phyloP scores from a whole-genome alignment of 1,140 invertebrate genomes.

The Drosophila parvula region DNA sequence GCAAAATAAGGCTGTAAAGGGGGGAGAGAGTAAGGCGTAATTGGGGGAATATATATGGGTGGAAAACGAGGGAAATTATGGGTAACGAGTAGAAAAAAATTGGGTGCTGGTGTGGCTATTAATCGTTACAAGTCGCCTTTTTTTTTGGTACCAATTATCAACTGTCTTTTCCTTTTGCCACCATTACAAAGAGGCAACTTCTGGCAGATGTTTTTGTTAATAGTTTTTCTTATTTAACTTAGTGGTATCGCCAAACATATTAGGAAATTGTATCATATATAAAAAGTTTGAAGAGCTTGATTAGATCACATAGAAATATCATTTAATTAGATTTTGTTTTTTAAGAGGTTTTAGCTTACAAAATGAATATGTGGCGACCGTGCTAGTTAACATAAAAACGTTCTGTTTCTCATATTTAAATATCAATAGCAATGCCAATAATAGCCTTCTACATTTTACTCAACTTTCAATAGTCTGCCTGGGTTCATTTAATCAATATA shows the following conservation, averaged over 20 bases:
- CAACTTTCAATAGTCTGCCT: too few relatives aligned
- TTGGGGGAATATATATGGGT: constrained; percentile 1
- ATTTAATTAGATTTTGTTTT: too few relatives aligned
- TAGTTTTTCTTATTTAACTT: background rate
- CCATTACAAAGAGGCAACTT: background rate
- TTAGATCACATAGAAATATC: too few relatives aligned
- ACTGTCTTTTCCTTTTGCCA: background rate
- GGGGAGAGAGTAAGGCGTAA: background rate
- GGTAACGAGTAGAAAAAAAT: background rate
- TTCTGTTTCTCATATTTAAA: too few relatives aligned
- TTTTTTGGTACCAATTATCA: background rate
- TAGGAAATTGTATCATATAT: background rate
- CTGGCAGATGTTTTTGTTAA: background rate
- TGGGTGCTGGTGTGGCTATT: constrained; percentile 21
- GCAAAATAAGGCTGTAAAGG: constrained; percentile 8
- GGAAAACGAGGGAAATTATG: background rate
- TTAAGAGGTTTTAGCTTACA: too few relatives aligned
- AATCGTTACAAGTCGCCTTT: constrained; percentile 27
- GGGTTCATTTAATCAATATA: too few relatives aligned
- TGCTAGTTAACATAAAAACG: too few relatives aligned
- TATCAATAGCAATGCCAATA: background rate
- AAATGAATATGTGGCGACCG: too few relatives aligned
- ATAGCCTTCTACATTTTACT: too few relatives aligned
- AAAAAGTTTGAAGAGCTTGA: background rate
- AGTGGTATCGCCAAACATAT: background rate